Base-by-base conservation (phyloP, 2,113 vertebrate species). In the Nycticryphes semicollaris region DNA sequence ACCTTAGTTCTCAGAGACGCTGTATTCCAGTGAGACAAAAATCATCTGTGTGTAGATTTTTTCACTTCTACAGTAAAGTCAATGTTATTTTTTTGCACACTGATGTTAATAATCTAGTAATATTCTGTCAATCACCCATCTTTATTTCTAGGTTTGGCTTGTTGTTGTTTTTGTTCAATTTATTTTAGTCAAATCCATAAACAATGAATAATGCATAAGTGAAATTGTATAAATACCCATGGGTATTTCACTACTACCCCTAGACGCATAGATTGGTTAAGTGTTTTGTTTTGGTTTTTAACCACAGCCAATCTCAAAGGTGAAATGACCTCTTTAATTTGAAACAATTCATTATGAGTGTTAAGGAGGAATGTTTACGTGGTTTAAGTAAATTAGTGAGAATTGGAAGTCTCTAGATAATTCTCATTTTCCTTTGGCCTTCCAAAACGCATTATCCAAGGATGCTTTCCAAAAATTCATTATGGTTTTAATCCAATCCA, bases 401-500 rank as follows among this genome's bases (percentile, higher is more conserved):
- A 96, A 87, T 39, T 97, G 21, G 43, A 95, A 92, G 60, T 92
- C 93, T 93, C 95, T 84, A 93, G 97, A 95, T 91, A 90, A 91
- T 74, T 43, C 23, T 94, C 35, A 84, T 93, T 97, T 97, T 97
- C 89, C 64, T 97, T 97, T 92, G 69, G 43, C 50, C 56, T 90
- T 96, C 83, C 35, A 93, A 85, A 95, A 90, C n/a, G 14, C 33
- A 76, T 92, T 91, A 87, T 60, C 45, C 62, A 53, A 94, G 48
- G 51, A 89, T n/a, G 22, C 9, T 95, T 84, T 96, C 89, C 80
- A 94, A 84, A 95, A 90, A 75, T 37, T 90, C 64, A 76, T 96
- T 92, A 83, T 50, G 50, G 39, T 94, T 97, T 95, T 97, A 97
- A 98, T 98, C 79, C 85, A 96, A 91, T 86, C 79, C 97, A 98